Evolutionary conservation across 1,140 invertebrate genomes (phyloP), one percentile per base, ranked within the genome.

Genomic region (Thaumatotibia leucotreta): DNA sequence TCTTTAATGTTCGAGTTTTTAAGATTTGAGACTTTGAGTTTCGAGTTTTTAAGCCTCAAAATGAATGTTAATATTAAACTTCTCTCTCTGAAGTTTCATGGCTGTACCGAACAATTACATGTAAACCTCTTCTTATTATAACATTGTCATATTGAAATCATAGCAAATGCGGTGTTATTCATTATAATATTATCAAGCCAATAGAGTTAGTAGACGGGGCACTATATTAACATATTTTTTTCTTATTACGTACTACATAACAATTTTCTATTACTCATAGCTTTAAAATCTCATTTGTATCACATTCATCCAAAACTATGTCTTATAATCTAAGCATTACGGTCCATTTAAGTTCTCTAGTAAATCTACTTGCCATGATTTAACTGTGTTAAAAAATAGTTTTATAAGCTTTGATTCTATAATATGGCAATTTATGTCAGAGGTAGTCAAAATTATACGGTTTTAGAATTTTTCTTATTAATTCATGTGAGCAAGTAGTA

Each of bases 221-320:
- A 45, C 14, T 20, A 45, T 20, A 20, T 45, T 17, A 45, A 45
- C 52, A 58, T n/a, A 27, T 58, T 58, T 11, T n/a, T n/a, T 52
- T 5, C 8, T 52, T 52, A 58, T 78, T 88, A 88, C 84, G 73
- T 76, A 89, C 87, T 89, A 89, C 76, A 86, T 89, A 89, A 89
- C 87, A 88, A 86, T 83, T 81, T 62, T 75, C 74, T 87, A 82
- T 89, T 85, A 86, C 79, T 84, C 72, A 70, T 27, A 32, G 22
- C 8, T 35, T 75, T 84, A 85, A 82, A 86, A 87, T 84, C 77
- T 84, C 80, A 81, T 77, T 76, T 81, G 64, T 88, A 89, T 89
- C 87, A 89, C 87, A 89, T 88, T 87, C 87, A 88, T 86, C 87
- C 87, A 84, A 83, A 85, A 82, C 80, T 82, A 83, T 77, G 76